Conservation (phyloP, 1,140 invertebrate species). For the Pomacea maculata region DNA sequence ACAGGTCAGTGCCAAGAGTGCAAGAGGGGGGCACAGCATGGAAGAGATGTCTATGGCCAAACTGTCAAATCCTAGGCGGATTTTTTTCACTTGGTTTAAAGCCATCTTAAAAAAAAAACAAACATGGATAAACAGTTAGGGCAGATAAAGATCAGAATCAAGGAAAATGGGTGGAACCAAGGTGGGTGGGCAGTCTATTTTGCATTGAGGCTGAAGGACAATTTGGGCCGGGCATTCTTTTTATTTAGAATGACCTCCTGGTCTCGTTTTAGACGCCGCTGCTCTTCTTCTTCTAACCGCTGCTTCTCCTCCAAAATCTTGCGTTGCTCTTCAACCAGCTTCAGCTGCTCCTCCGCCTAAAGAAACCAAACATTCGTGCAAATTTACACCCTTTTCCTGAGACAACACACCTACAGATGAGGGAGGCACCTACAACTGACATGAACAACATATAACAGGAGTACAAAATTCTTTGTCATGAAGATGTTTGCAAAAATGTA, state of each 20-base stretch:
- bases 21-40: no score
- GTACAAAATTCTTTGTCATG: no score
- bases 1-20: no score
- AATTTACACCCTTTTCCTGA: constrained; percentile 6
- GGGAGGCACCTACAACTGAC: no score
- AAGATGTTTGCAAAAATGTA: no score
- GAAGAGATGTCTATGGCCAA: no score
- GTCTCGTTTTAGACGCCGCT: constrained; percentile 90
- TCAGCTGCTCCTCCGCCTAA: constrained; percentile 94
- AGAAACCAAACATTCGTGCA: constrained; percentile 30
- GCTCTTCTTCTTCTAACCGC: constrained; percentile 89
- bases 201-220: constrained; percentile 83
- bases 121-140: no score
- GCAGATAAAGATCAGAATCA: no score
- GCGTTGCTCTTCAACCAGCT: constrained; percentile 95
- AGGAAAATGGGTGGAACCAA: background rate
- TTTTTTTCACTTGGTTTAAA: no score
- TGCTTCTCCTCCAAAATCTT: constrained; percentile 95
- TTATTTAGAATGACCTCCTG: constrained; percentile 97
- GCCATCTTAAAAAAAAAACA: no score
- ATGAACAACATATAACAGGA: no score
- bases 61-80: no score
- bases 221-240: constrained; percentile 94
- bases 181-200: constrained; percentile 26
- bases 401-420: background rate